Conservation (phyloP, 1,140 invertebrate genomes). For the Leptinotarsa undecemlineata region DNA sequence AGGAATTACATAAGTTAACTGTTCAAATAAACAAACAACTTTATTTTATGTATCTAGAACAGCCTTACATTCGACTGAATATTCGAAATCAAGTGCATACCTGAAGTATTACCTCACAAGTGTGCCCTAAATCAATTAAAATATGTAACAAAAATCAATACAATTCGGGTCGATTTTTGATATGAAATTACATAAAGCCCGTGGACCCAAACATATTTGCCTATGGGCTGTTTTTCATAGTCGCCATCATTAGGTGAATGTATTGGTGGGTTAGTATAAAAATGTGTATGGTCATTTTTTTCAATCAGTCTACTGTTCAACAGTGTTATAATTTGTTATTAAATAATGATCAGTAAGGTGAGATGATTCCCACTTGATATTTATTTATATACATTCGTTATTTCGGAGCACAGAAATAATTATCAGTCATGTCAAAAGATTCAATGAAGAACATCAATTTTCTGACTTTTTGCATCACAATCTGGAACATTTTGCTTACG, state of each 20-base stretch:
- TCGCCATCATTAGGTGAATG: neutral
- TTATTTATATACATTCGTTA: no score
- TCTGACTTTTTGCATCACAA: no score
- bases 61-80: neutral
- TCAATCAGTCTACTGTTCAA: constrained; percentile 15
- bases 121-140: constrained; percentile 13
- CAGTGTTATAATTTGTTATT: neutral
- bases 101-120: constrained; percentile 4
- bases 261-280: constrained; percentile 24
- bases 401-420: no score
- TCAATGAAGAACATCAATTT: no score
- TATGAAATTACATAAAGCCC: constrained; percentile 10
- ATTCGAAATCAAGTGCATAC: neutral
- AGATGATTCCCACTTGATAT: neutral
- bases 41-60: neutral
- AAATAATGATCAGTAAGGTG: constrained; percentile 18
- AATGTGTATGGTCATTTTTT: constrained; percentile 5
- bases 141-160: constrained; percentile 7
- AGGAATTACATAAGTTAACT: no score
- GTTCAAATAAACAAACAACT: neutral
- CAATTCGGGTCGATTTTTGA: constrained; percentile 17
- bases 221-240: constrained; percentile 15
- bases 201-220: neutral
- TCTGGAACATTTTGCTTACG: no score
- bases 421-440: no score